Evolutionary conservation across 92 coral and sea anemone genomes (phyloP), one percentile per base, ranked within the genome.

Genomic region (Umimayanthus kanabou): DNA sequence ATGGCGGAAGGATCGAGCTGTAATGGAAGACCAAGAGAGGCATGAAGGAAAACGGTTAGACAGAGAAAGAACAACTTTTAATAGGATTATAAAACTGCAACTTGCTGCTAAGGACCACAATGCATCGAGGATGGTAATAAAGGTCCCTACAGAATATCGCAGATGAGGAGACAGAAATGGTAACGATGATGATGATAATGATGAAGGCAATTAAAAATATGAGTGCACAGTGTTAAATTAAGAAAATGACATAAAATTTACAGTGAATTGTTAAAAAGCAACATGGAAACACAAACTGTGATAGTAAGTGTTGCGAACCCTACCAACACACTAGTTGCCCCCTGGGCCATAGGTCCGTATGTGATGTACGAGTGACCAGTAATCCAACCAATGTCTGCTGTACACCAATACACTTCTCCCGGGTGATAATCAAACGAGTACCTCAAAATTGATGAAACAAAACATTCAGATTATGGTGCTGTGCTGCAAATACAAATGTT

Each of bases 311-410:
- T 23, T 22, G 50, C 14, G 20, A 77, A 0, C 64, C 92, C 40
- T 88, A 97, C 99, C 90, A 97, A 77, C n/a, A 97, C 99, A 94
- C 97, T 97, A 70, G 94, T 97, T 29, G 99, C 99, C 65, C 99
- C 99, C 85, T 94, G 90, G 22, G 98, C 98, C 94, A 97, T 85
- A 7, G 99, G 99, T 9, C 99, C 99, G 86, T 97, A 97, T 15
- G 98, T 95, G 64, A 97, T 95, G 87, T 97, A 97, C 58, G 98
- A 93, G 82, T 97, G 99, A 33, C 99, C 99, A 79, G 99, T 97
- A 18, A 97, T 97, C 99, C 99, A 97, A 61, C 99, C 99, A 61
- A 97, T 97, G 72, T 97, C 99, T 50, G 99, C 99, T 0, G 99
- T 97, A 61, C 99, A 97, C 99, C 99, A 97, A 73, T 93, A 97